Evolutionary conservation across 2,113 vertebrate species (phyloP).

Genomic region (Pseudopipra pipra): DNA sequence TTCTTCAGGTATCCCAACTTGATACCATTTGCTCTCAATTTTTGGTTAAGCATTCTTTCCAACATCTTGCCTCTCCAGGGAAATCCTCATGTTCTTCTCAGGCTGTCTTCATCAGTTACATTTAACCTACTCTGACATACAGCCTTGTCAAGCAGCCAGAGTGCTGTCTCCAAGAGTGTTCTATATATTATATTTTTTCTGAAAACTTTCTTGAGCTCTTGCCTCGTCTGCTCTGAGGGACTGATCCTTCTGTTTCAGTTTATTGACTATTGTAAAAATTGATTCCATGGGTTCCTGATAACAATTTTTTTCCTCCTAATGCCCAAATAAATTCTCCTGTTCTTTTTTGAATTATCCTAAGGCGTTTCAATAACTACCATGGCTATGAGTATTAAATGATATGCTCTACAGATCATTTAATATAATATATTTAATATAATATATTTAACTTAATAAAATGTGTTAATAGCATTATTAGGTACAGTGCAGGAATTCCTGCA

Average conservation of each 20-base stretch:
- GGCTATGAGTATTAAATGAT: neutral
- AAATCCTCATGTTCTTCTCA: neutral
- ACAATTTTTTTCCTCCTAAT: neutral
- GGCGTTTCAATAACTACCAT: neutral
- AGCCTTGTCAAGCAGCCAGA: neutral
- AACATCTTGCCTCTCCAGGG: neutral
- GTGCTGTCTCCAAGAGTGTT: neutral
- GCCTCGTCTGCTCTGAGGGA: neutral
- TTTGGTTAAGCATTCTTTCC: neutral
- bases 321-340: neutral
- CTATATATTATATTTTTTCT: neutral
- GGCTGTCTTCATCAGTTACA: neutral
- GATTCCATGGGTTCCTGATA: neutral
- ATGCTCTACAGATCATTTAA: neutral
- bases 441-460: too few species aligned
- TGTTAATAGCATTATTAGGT: neutral
- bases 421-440: too few species aligned
- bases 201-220: neutral
- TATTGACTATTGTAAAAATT: neutral
- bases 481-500: neutral
- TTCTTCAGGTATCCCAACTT: neutral
- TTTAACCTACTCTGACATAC: neutral
- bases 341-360: neutral
- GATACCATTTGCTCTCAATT: neutral
- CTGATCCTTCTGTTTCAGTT: neutral